Evolutionary conservation across 2,797 vertebrate genomes (phyloP).

Genomic region (Nasua narica): DNA sequence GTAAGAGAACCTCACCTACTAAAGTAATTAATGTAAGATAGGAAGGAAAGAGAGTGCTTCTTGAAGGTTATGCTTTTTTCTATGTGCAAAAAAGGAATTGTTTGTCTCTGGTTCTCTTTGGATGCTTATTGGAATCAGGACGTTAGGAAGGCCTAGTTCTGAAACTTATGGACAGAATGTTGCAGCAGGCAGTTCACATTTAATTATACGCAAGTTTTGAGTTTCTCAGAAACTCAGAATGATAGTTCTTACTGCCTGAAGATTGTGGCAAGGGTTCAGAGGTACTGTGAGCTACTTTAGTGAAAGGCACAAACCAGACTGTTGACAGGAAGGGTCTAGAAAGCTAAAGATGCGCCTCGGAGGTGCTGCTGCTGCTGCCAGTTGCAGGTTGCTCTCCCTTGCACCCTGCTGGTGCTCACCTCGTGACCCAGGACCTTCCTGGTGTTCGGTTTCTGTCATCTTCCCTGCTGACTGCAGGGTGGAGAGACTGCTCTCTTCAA

Average conservation of each 20-base stretch:
- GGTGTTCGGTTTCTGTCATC: background rate
- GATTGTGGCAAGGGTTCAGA: background rate
- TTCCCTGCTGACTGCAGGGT: background rate
- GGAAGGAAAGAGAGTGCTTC: background rate
- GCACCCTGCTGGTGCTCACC: rapidly evolving
- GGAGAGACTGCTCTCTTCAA: background rate
- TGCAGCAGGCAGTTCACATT: background rate
- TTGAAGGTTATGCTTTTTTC: background rate
- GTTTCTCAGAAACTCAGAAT: background rate
- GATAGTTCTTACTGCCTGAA: background rate
- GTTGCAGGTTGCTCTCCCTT: background rate
- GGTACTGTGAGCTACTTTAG: background rate
- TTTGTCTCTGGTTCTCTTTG: background rate
- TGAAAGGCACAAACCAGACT: background rate
- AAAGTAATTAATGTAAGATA: background rate
- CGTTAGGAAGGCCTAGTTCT: background rate
- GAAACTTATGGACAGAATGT: background rate
- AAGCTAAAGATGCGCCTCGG: background rate
- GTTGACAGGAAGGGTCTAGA: background rate
- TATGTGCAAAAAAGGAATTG: background rate
- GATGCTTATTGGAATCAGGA: background rate
- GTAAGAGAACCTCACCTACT: background rate
- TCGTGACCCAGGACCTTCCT: background rate
- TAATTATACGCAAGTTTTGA: background rate
- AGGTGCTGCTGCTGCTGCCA: background rate